phyloP scores from a whole-genome alignment of 1,140 invertebrate species.

The Spodoptera litura region DNA sequence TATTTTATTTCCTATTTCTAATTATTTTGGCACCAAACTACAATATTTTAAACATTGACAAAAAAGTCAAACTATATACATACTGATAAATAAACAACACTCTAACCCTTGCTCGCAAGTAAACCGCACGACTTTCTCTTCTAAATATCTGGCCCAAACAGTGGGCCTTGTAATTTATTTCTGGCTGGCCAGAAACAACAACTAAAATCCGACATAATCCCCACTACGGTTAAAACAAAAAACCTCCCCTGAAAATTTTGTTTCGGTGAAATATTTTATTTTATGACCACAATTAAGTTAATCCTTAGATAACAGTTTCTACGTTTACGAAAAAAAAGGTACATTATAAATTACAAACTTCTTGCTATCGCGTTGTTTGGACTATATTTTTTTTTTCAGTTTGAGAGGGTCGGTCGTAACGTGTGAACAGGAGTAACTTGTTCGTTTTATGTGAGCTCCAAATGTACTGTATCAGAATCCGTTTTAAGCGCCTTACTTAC shows the following conservation, averaged over 20 bases:
- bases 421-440: conserved; percentile 6
- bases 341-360: conserved; percentile 40
- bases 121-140: conserved; percentile 20
- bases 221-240: conserved; percentile 44
- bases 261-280: conserved; percentile 47
- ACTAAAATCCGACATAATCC: conserved; percentile 50
- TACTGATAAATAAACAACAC: not conserved
- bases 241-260: conserved; percentile 35
- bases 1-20: not conserved
- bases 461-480: no score
- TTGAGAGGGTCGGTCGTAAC: not conserved
- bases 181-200: conserved; percentile 35
- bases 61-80: not conserved
- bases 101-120: conserved; percentile 2
- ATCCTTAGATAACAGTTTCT: conserved; percentile 43
- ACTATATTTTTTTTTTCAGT: conserved; percentile 5
- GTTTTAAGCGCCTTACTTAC: no score
- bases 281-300: conserved; percentile 45
- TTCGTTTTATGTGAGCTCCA: not conserved
- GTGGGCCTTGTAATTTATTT: conserved; percentile 35
- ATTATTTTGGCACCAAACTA: no score
- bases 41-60: not conserved
- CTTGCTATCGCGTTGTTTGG: not conserved
- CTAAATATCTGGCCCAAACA: conserved; percentile 11
- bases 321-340: conserved; percentile 40